Base-by-base conservation (phyloP, 1,140 invertebrate genomes). In the Conus betulinus region DNA sequence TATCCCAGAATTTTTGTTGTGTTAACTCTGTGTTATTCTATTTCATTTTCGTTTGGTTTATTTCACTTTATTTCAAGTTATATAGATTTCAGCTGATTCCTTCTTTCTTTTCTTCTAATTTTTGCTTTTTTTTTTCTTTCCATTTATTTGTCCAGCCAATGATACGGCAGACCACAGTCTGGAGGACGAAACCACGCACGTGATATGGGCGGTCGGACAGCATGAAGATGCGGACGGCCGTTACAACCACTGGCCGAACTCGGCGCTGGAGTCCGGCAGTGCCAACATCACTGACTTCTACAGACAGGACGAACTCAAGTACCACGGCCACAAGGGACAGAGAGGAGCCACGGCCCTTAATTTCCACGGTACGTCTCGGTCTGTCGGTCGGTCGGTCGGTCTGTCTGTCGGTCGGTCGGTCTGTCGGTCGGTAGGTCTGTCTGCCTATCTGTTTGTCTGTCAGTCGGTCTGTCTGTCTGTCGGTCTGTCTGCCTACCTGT, bases 151-250 rank as follows among this genome's bases (percentile, higher is more conserved):
- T 39, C 20, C 91, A 96, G 97, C 97, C 0, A 96, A 95, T 87
- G 98, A 99, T 90, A 96, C 97, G 0, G 97, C 97, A 0, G 98
- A 99, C 96, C 97, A 99, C 91, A 96, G 97, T 0, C 97, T 99
- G 79, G 96, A 97, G 78, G 96, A 98, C 91, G 97, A 96, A 79
- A 92, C 97, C 17, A 99, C 99, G 97, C 98, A 98, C 92, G 97
- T 99, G 1, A 98, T 99, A 92, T 99, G 98, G 98, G 98, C 98
- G 0, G 96, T 97, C 91, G 98, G 98, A 3, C 98, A 98, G 93
- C 96, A 98, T 93, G 95, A 96, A 0, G 96, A 96, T 20, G 96
- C 96, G 81, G 15, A 25, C n/a, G 55, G 83, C 5, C 20, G 8
- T 23, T 98, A 98, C 94, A 94, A 97, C 25, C 98, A 98, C 94